Evolutionary conservation across 2,888 invertebrate species (phyloP).

Genomic region (Drosophila dives): DNA sequence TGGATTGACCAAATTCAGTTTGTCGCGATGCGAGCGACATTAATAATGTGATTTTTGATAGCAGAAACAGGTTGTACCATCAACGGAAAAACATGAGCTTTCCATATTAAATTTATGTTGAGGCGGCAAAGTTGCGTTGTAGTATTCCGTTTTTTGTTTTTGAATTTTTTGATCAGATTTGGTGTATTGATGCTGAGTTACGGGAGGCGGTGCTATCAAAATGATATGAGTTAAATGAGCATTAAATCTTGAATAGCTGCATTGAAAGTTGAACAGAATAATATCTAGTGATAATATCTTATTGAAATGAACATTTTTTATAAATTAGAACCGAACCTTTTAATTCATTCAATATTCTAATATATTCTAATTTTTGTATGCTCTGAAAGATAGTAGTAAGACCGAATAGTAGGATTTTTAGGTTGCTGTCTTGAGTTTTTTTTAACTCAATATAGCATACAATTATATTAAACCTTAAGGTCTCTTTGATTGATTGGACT

Average conservation of each 20-base stretch:
- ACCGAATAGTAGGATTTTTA: background rate
- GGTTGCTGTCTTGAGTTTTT: background rate
- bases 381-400: background rate
- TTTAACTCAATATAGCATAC: background rate
- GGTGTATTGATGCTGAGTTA: conserved; percentile 14
- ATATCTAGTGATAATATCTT: background rate
- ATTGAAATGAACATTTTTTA: background rate
- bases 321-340: background rate
- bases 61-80: conserved; percentile 65
- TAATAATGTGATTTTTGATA: conserved; percentile 74
- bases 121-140: conserved; percentile 26
- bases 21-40: conserved; percentile 45
- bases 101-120: conserved; percentile 63
- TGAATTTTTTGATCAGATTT: conserved; percentile 21
- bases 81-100: conserved; percentile 64
- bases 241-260: background rate
- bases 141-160: conserved; percentile 1
- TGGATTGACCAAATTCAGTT: conserved; percentile 50
- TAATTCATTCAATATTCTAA: background rate
- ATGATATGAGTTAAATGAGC: background rate
- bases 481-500: background rate
- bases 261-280: background rate
- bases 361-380: background rate
- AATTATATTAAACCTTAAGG: background rate
- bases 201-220: conserved; percentile 1